phyloP scores from a whole-genome alignment of 2,797 vertebrate genomes.

The Stomatorhinus walkeri region DNA sequence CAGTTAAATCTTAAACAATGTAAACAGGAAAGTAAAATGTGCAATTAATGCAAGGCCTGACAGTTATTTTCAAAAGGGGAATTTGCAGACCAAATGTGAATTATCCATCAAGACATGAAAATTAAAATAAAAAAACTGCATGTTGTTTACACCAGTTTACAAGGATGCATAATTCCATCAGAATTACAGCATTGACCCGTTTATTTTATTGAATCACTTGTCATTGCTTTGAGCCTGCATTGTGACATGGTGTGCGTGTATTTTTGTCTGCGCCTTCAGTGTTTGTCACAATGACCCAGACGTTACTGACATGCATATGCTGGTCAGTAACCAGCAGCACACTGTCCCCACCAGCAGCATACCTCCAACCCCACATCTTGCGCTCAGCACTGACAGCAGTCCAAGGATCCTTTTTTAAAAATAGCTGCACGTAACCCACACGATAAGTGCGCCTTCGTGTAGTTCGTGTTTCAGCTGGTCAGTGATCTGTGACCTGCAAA shows the following conservation, averaged over 20 bases:
- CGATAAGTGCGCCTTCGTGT: not conserved
- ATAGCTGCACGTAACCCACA: constrained; percentile 27
- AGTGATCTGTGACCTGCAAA: not conserved
- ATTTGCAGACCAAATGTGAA: not conserved
- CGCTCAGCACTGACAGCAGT: constrained; percentile 14
- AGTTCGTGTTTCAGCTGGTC: not conserved
- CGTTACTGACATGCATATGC: not conserved
- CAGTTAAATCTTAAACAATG: not conserved
- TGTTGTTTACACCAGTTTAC: not conserved
- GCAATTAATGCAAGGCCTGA: not conserved
- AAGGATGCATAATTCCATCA: not conserved
- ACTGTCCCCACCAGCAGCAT: not conserved
- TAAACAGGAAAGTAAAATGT: not conserved
- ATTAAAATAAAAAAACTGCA: not conserved
- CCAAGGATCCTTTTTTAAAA: constrained; percentile 43
- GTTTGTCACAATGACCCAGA: not conserved
- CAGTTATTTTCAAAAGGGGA: not conserved
- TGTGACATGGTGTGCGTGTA: not conserved
- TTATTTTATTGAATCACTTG: not conserved
- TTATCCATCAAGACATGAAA: not conserved
- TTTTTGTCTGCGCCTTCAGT: constrained; percentile 51
- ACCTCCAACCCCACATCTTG: not conserved
- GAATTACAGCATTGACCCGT: not conserved
- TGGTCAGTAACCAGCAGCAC: constrained; percentile 3
- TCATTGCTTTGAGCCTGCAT: not conserved